Base-by-base conservation (phyloP, 2,797 vertebrate genomes). In the Geotrypetes seraphini region DNA sequence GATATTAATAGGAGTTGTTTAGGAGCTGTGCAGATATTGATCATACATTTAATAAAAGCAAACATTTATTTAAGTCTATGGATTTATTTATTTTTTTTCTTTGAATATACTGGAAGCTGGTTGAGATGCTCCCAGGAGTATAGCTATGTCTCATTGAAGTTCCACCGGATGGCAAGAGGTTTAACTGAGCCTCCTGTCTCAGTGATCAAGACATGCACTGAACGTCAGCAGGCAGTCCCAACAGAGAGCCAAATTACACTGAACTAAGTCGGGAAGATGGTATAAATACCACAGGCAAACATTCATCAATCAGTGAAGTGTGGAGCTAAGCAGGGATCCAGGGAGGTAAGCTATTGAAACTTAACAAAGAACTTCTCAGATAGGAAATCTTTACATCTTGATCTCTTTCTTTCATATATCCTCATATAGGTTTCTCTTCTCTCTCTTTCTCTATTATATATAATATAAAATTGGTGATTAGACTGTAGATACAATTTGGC, bases 201-300 rank as follows among this genome's bases (percentile, higher is more conserved):
- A 18, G 11, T 33, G 28, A 12, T 18, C 34, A 15, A 6, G 8
- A 8, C n/a, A 17, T 27, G 31, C 18, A 17, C 16, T 12, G 3
- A 30, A 44, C 43, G 47, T 50, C 56, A 59, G 31, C 25, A 12
- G 6, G 19, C 39, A 33, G 25, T 19, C 24, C 22, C 25, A 17
- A 15, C 24, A 16, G 13, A 41, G 25, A 12, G 16, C 12, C 26
- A 5, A 20, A 12, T 22, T 15, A 17, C 25, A 15, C n/a, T 8
- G 10, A 19, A 16, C 30, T 3, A 7, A 6, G 5, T n/a, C n/a
- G 8, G 10, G 8, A 16, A 15, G 23, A 28, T 9, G 8, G 16
- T 32, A 59, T 59, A 59, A 54, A 50, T 43, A 47, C 33, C 8
- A 13, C 16, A 21, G 25, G 30, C 23, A 25, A 25, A 13, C 3